Evolutionary conservation across 2,113 vertebrate genomes (phyloP).

Genomic region (Macrotis lagotis): DNA sequence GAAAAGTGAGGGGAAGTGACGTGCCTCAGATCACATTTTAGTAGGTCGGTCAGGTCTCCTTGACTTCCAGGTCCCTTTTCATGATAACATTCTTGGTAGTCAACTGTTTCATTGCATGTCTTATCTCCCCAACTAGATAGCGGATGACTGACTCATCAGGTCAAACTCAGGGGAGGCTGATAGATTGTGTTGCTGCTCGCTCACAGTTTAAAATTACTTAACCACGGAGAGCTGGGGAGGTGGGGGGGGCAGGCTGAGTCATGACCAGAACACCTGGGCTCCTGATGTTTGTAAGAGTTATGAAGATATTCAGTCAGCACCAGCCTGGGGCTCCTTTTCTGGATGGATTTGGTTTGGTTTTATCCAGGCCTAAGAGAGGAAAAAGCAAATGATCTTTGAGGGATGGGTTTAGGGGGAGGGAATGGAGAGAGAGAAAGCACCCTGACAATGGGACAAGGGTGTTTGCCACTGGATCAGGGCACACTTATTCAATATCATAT

Average conservation of each 20-base stretch:
- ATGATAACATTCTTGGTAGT: background rate
- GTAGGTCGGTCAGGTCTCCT: background rate
- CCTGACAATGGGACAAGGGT: slow-evolving; percentile 40
- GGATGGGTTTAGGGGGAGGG: background rate
- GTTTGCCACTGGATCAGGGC: background rate
- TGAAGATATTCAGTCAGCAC: slow-evolving; percentile 18
- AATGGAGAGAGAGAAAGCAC: slow-evolving; percentile 4
- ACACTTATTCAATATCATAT: background rate
- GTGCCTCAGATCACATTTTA: background rate
- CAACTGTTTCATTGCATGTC: background rate
- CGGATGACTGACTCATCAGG: background rate
- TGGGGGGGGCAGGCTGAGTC: background rate
- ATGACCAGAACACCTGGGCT: slow-evolving; percentile 37
- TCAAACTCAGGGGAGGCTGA: background rate
- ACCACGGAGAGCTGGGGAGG: background rate
- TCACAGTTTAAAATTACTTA: background rate
- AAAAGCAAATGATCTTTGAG: slow-evolving; percentile 55
- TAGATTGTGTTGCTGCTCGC: background rate
- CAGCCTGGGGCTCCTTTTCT: slow-evolving; percentile 61
- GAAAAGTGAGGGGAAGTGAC: background rate
- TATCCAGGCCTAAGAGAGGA: slow-evolving; percentile 52
- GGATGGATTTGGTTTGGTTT: slow-evolving; percentile 61
- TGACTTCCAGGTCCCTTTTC: background rate
- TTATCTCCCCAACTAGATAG: background rate
- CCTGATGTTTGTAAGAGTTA: slow-evolving; percentile 53